Evolutionary conservation across 1,140 invertebrate genomes (phyloP).

Genomic region (Leptinotarsa texana): DNA sequence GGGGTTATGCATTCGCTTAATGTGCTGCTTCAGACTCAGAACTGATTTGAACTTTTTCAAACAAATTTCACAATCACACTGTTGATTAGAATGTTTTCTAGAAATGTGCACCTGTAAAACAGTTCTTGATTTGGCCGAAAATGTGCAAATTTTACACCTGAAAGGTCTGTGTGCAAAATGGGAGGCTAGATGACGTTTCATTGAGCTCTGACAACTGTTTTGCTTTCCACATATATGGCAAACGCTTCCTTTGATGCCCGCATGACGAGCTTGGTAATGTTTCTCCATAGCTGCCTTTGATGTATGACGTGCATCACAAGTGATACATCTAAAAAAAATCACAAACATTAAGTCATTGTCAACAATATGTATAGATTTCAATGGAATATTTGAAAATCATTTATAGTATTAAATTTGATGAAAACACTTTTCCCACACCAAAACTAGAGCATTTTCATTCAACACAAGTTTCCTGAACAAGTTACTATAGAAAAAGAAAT

Average conservation of each 20-base stretch:
- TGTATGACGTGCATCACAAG: slow-evolving; percentile 28
- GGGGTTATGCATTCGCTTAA: slow-evolving; percentile 30
- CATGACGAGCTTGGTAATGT: slow-evolving; percentile 34
- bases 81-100: slow-evolving; percentile 31
- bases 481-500: background rate
- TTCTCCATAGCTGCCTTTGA: slow-evolving; percentile 35
- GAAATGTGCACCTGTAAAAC: slow-evolving; percentile 33
- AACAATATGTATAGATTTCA: background rate
- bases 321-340: slow-evolving; percentile 28
- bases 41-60: slow-evolving; percentile 35
- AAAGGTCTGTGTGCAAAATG: slow-evolving; percentile 29
- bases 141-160: slow-evolving; percentile 33
- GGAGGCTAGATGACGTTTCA: slow-evolving; percentile 34
- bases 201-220: slow-evolving; percentile 34
- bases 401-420: too few relatives aligned
- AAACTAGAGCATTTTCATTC: too few relatives aligned
- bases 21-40: slow-evolving; percentile 33
- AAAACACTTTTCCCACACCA: too few relatives aligned
- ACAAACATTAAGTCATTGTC: background rate
- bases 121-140: slow-evolving; percentile 31
- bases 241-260: slow-evolving; percentile 29
- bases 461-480: too few relatives aligned
- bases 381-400: too few relatives aligned
- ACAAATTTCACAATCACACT: slow-evolving; percentile 32
- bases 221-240: slow-evolving; percentile 38